Base-by-base conservation (phyloP, 1,140 invertebrate genomes). In the Cardiocondyla obscurior region DNA sequence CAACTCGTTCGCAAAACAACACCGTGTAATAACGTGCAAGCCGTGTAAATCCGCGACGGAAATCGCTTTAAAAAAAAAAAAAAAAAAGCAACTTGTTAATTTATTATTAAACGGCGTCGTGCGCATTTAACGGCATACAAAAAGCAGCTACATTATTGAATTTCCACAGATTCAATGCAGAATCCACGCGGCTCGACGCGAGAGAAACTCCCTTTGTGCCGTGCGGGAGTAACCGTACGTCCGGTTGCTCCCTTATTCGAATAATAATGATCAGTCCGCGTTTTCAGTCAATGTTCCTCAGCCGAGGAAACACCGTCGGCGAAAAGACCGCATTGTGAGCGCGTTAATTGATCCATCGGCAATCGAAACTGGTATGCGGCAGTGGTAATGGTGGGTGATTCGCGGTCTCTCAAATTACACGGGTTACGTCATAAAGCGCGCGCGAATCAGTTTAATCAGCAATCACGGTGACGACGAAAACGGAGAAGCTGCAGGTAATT, bases 81-180 rank as follows among this genome's bases (percentile, higher is more conserved):
- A n/a, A n/a, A n/a, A n/a, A 14, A 28, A 12, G 14, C 22, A 16
- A 49, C 6, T 28, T 8, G 33, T 53, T 53, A 64, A 39, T 4
- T 39, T 44, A n/a, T 39, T 44, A n/a, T 65, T 49, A 19, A 39
- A 4, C 6, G 14, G 19, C 39, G 2, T 36, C 42, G 5, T 16
- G 62, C 5, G 14, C 14, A 28, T 16, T 53, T 14, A n/a, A 16
- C n/a, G 22, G 22, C 6, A n/a, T 44, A 53, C 33, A 67, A 67
- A 76, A 65, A 49, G 14, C 60, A 25, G 30, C 2, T 10, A 39
- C 74, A 46, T 77, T 65, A 53, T 77, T 67, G 12, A 77, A 77
- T 53, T 4, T 7, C 14, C 19, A 16, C 6, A 8, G 22, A 25
- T 67, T 67, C 16, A 67, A 67, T 64, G 14, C 28, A 25, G 64